Evolutionary conservation across 2,888 invertebrate species (phyloP).

Genomic region (Caenorhabditis sp.): DNA sequence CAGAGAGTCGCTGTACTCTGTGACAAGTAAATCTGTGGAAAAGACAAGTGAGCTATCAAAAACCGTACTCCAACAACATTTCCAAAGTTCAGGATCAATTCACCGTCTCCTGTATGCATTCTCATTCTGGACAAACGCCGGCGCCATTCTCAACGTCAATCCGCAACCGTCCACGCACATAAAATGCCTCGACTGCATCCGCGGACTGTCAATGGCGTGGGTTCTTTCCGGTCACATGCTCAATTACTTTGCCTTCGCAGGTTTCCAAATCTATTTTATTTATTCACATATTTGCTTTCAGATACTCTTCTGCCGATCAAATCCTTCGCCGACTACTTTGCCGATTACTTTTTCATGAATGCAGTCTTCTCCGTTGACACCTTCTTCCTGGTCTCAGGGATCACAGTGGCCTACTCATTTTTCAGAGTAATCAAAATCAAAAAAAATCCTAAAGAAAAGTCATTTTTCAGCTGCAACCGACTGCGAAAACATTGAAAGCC

Average conservation of each 20-base stretch:
- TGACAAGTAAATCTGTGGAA: constrained; percentile 10
- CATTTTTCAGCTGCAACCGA: no score
- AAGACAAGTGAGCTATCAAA: no score
- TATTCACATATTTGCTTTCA: no score
- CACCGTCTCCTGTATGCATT: no score
- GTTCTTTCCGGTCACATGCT: constrained; percentile 62
- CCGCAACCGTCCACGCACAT: constrained; percentile 56
- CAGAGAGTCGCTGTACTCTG: constrained; percentile 19
- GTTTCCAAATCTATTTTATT: no score
- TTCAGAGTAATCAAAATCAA: no score
- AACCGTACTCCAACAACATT: no score
- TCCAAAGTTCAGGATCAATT: no score
- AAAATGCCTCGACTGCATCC: constrained; percentile 64
- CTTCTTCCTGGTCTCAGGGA: constrained; percentile 71
- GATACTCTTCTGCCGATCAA: constrained; percentile 4
- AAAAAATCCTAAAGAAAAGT: no score
- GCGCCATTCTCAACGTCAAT: constrained; percentile 19
- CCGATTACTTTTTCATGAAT: constrained; percentile 52
- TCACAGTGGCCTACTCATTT: constrained; percentile 66
- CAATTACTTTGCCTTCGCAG: constrained; percentile 30
- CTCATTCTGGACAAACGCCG: constrained; percentile 57
- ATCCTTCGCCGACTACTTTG: constrained; percentile 17
- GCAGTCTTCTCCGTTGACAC: constrained; percentile 70
- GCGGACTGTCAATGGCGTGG: constrained; percentile 71
- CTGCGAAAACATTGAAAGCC: no score